phyloP scores from a whole-genome alignment of 2,888 invertebrate species.

The Dryomyza anilis region DNA sequence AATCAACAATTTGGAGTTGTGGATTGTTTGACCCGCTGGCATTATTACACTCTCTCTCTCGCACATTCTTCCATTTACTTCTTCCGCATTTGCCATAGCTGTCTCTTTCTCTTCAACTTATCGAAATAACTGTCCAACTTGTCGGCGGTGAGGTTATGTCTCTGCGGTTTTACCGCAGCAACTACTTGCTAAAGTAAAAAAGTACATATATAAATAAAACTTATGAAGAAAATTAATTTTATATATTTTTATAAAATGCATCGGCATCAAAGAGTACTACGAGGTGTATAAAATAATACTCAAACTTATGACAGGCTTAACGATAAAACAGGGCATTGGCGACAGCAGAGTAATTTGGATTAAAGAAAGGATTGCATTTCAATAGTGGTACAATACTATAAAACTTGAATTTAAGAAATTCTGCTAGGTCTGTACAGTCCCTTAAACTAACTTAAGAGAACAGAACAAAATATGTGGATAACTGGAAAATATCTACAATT shows the following conservation, averaged over 20 bases:
- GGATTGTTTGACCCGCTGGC: slow-evolving; percentile 2
- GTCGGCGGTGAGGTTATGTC: slow-evolving; percentile 22
- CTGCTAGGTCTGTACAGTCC: too few species aligned
- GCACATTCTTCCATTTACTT: neutral
- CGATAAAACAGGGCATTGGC: neutral
- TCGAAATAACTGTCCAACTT: slow-evolving; percentile 20
- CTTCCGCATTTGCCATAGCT: neutral
- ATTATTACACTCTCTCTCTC: neutral
- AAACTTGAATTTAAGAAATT: too few species aligned
- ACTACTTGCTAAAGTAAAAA: slow-evolving; percentile 3
- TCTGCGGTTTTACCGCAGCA: slow-evolving; percentile 25
- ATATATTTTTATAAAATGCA: slow-evolving; percentile 9
- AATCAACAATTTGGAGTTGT: slow-evolving; percentile 18
- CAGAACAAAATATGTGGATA: too few species aligned
- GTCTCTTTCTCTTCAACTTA: neutral
- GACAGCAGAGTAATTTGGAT: too few species aligned
- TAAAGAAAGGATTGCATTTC: too few species aligned
- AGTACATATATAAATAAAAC: too few species aligned
- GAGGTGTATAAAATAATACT: neutral
- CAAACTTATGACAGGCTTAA: slow-evolving; percentile 12
- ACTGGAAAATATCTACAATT: too few species aligned
- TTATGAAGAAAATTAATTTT: neutral
- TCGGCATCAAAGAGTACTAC: slow-evolving; percentile 25
- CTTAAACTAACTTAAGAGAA: too few species aligned
- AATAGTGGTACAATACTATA: too few species aligned